Evolutionary conservation across 2,797 vertebrate species (phyloP).

Genomic region (Mus minutoides): DNA sequence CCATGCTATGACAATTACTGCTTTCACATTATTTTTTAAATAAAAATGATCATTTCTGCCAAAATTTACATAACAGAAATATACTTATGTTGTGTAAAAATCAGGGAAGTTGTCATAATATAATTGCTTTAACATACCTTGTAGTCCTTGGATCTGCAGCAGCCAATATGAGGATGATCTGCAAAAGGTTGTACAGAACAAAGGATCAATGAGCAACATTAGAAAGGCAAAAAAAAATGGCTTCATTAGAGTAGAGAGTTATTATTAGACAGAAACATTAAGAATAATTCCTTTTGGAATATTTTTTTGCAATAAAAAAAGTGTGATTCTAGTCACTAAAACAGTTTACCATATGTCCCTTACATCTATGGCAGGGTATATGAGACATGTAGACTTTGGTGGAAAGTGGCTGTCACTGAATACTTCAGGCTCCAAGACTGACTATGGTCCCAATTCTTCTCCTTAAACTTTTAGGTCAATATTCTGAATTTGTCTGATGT

Average conservation of each 20-base stretch:
- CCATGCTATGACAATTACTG: not conserved
- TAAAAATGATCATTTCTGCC: not conserved
- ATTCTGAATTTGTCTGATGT: not conserved
- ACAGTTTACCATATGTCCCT: not conserved
- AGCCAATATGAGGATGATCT: conserved; percentile 90
- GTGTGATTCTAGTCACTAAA: not conserved
- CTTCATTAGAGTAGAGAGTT: not conserved
- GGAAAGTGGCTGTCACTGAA: not conserved
- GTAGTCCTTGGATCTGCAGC: conserved; percentile 88
- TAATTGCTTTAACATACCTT: conserved; percentile 85
- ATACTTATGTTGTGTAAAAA: not conserved
- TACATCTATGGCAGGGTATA: not conserved
- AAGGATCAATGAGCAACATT: conserved; percentile 33
- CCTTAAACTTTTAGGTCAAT: not conserved
- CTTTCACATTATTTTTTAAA: conserved; percentile 2
- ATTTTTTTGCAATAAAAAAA: not conserved
- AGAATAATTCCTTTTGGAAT: conserved; percentile 37
- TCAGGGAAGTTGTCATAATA: not conserved
- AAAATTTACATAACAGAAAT: not conserved
- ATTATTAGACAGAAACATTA: not conserved
- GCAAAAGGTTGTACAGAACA: conserved; percentile 70
- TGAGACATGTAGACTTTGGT: not conserved
- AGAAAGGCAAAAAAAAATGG: not conserved
- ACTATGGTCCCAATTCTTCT: not conserved
- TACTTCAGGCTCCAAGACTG: not conserved